Base-by-base conservation (phyloP, 1,140 invertebrate species). In the Brachionus paranguensis region DNA sequence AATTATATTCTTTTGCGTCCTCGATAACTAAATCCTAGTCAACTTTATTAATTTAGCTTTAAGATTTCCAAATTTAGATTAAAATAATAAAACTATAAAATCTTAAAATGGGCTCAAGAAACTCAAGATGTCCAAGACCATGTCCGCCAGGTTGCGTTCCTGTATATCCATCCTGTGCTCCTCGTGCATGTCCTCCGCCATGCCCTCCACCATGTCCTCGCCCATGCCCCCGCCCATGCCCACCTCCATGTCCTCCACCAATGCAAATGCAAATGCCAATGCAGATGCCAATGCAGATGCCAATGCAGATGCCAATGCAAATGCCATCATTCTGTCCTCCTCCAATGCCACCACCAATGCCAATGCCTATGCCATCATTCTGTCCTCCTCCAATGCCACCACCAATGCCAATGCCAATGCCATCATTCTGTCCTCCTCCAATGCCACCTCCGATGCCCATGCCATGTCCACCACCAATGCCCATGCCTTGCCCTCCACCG, bases 81-180 rank as follows among this genome's bases (percentile, higher is more conserved):
- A 33, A 27, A 64, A 53, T 55, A 41, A 14, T 29, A 68, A 68
- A 81, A 29, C 8, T 43, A 43, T 47, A 81, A 37, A 76, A 53
- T n/a, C 27, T 43, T 37, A 81, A 81, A 64, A 81, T 81, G 78
- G 78, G 78, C 60, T 81, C 78, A 45, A 81, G 53, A 81, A 81
- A 81, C 17, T 81, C 78, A 41, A 81, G 78, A 79, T 60, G 55
- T 64, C 78, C 53, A 64, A 81, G 43, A 68, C 50, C 33, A 81
- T 81, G 78, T 47, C 78, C 78, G 33, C 78, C 78, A 45, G 78
- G 78, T 27, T 81, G 78, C n/a, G 76, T 79, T 53, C 76, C 76
- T 24, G 55, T 79, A 7, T 72, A 72, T 72, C 68, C 29, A 8
- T 43, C 68, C 12, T 72, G 17, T 17, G 24, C 12, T 14, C 65